Evolutionary conservation across 2,888 invertebrate genomes (phyloP), one percentile per base, ranked within the genome.

Genomic region (Zootermopsis nevadensis): DNA sequence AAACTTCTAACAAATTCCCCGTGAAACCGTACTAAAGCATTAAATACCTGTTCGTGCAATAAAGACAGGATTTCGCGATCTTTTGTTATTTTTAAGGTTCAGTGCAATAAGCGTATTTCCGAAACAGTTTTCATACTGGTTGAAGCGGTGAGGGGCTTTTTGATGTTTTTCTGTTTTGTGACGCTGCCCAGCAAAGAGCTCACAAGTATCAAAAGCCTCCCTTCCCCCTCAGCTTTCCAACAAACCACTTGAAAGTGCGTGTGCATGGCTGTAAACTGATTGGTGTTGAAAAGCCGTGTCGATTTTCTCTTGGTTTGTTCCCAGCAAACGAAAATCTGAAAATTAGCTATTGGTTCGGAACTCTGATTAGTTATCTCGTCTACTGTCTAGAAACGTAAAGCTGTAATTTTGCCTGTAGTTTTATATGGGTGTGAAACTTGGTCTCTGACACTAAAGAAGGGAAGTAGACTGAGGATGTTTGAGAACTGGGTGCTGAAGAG

Each of bases 211-310:
- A 69, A 69, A 66, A 69, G 69, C 10, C 12, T 12, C 69, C 69
- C 30, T 4, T 66, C 48, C 15, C 48, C 15, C 48, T 48, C 48
- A 27, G 12, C 60, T 69, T 69, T 31, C 69, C 30, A 19, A 30
- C 33, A 69, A 69, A 69, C 69, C 69, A 69, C 69, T 69, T 69
- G 69, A 69, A 69, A 69, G 69, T 69, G 33, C 19, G 69, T 15
- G 33, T 31, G 19, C 8, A 10, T 33, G 15, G 15, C 19, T 69
- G 69, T 33, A 69, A 69, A 69, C 33, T 69, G 69, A 69, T 69
- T 33, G 69, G 33, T 69, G 31, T 33, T 67, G 27, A 27, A 67
- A 67, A 8, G 31, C 8, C 30, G 31, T 8, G 1, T 67, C 30
- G 67, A 67, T 67, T 67, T 67, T 30, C 67, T 67, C 67, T 27